These are phyloP conservation scores for Drosophila setosimentum DNA, from an alignment of 2,888 invertebrate genomes.

Conservation along the genomic window DNA sequence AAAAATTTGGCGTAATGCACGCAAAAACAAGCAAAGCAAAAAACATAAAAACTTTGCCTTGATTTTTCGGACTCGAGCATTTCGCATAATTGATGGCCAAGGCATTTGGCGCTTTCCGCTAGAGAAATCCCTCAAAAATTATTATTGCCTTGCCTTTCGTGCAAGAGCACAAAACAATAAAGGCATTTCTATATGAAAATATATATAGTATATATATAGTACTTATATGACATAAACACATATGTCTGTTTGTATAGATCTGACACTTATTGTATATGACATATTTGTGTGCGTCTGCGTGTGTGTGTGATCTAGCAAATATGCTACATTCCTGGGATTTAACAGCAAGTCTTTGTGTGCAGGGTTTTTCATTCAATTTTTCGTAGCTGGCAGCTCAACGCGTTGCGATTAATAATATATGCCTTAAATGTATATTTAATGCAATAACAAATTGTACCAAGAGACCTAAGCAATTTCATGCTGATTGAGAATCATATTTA, in stretches of 20 bases:
- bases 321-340: slow-evolving; percentile 77
- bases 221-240: slow-evolving; percentile 16
- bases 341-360: slow-evolving; percentile 56
- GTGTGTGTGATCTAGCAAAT: slow-evolving; percentile 58
- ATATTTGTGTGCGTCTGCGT: slow-evolving; percentile 5
- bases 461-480: slow-evolving; percentile 46
- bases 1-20: slow-evolving; percentile 58
- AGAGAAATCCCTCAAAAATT: slow-evolving; percentile 65
- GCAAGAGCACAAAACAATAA: slow-evolving; percentile 60
- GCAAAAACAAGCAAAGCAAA: not conserved
- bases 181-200: slow-evolving; percentile 44
- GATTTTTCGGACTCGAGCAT: slow-evolving; percentile 37
- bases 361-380: slow-evolving; percentile 74
- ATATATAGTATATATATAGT: slow-evolving; percentile 2
- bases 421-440: not conserved
- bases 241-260: slow-evolving; percentile 6
- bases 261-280: slow-evolving; percentile 24
- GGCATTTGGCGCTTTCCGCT: slow-evolving; percentile 61
- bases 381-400: slow-evolving; percentile 49
- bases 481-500: slow-evolving; percentile 49
- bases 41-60: slow-evolving; percentile 36
- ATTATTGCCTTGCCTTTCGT: slow-evolving; percentile 57
- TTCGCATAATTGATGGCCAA: slow-evolving; percentile 74
- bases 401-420: slow-evolving; percentile 35
- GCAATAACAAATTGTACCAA: slow-evolving; percentile 21